phyloP scores from a whole-genome alignment of 2,888 invertebrate genomes.

The Sinohyriopsis cumingii region DNA sequence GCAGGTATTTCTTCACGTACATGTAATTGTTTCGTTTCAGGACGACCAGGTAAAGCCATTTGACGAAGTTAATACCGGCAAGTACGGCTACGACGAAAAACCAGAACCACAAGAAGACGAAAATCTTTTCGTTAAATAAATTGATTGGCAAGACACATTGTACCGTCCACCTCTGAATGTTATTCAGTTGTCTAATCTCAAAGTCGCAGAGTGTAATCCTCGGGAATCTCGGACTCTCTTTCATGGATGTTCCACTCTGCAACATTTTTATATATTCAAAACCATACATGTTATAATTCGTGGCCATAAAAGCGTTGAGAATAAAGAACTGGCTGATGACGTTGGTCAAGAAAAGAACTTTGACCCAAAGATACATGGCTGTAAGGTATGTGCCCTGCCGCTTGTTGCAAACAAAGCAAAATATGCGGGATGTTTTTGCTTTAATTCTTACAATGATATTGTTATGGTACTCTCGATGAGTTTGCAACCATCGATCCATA shows the following conservation, averaged over 20 bases:
- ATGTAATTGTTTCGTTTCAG: constrained; percentile 35
- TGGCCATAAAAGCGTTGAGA: constrained; percentile 54
- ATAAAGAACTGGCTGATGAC: constrained; percentile 56
- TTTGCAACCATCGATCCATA: constrained; percentile 55
- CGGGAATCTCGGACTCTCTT: constrained; percentile 36
- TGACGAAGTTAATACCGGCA: constrained; percentile 30
- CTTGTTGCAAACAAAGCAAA: constrained; percentile 54
- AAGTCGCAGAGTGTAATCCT: constrained; percentile 57
- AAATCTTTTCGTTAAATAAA: constrained; percentile 59
- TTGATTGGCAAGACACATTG: constrained; percentile 59
- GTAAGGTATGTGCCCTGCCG: constrained; percentile 54
- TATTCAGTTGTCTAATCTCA: constrained; percentile 54
- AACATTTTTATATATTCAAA: constrained; percentile 39
- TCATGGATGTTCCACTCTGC: constrained; percentile 10
- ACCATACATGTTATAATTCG: constrained; percentile 52
- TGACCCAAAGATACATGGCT: constrained; percentile 49
- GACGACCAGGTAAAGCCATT: constrained; percentile 43
- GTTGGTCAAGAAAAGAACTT: constrained; percentile 49
- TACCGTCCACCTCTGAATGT: constrained; percentile 47
- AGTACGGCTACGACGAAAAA: constrained; percentile 41
- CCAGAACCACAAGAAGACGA: constrained; percentile 60
- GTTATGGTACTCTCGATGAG: constrained; percentile 49
- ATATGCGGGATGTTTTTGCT: constrained; percentile 33
- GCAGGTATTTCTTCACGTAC: constrained; percentile 52
- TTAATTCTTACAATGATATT: constrained; percentile 44